Evolutionary conservation across 2,113 vertebrate genomes (phyloP).

Genomic region (Dromaius novaehollandiae): DNA sequence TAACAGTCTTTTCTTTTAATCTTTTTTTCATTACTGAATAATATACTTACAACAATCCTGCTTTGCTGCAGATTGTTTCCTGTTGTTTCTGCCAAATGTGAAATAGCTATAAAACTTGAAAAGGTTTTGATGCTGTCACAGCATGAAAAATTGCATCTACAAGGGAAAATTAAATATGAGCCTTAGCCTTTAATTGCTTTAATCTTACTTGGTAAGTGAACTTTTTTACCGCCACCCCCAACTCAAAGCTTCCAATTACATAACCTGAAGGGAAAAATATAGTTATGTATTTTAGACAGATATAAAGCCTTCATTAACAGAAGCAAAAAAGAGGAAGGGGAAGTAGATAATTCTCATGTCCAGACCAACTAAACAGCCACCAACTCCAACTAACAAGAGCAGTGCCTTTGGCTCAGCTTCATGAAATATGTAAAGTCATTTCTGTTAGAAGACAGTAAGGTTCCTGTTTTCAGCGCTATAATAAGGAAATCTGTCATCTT

Average conservation of each 20-base stretch:
- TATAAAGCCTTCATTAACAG: conserved; percentile 54
- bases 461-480: conserved; percentile 59
- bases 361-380: conserved; percentile 54
- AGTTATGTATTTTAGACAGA: conserved; percentile 58
- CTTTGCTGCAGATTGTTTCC: conserved; percentile 73
- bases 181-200: conserved; percentile 75
- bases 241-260: conserved; percentile 67
- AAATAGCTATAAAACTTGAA: conserved; percentile 76
- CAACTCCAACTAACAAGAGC: conserved; percentile 46
- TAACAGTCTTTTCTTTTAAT: conserved; percentile 70
- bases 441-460: conserved; percentile 52
- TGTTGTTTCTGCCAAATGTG: conserved; percentile 73
- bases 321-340: conserved; percentile 66
- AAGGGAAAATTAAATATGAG: conserved; percentile 61
- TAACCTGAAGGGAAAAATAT: conserved; percentile 41
- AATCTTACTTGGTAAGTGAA: conserved; percentile 64
- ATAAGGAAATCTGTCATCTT: conserved; percentile 42
- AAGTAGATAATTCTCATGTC: conserved; percentile 63
- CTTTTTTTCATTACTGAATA: conserved; percentile 66
- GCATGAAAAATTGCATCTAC: conserved; percentile 57
- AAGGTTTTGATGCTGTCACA: conserved; percentile 58
- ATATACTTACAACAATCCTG: conserved; percentile 54
- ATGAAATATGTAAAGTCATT: conserved; percentile 56
- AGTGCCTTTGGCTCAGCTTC: conserved; percentile 55
- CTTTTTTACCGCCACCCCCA: conserved; percentile 32